Percentiles rank a stretch among this genome's conserved stretches.
Evolutionary conservation across 2,797 vertebrate species (phyloP).

Genomic region (Betta splendens): DNA sequence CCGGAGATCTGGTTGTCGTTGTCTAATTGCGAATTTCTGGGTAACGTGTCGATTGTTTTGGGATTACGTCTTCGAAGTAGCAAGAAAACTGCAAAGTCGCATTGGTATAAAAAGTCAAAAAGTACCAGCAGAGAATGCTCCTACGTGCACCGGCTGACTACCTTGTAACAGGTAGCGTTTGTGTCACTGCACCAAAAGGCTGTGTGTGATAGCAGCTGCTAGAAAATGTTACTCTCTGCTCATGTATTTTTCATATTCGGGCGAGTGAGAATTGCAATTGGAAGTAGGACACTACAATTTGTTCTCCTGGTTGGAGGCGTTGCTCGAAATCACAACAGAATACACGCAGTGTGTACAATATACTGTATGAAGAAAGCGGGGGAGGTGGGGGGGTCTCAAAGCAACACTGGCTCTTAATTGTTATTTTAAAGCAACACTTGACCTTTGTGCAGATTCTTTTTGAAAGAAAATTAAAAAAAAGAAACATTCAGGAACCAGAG

Average conservation of each 20-base stretch:
- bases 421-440: slow-evolving; percentile 73
- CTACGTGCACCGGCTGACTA: slow-evolving; percentile 43
- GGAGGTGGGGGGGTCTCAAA: slow-evolving; percentile 30
- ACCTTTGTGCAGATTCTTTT: slow-evolving; percentile 72
- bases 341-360: slow-evolving; percentile 46
- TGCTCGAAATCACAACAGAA: slow-evolving; percentile 53
- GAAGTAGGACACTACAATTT: slow-evolving; percentile 54
- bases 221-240: slow-evolving; percentile 49
- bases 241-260: slow-evolving; percentile 63
- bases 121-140: slow-evolving; percentile 24
- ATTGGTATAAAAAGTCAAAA: slow-evolving; percentile 64
- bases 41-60: slow-evolving; percentile 15
- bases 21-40: slow-evolving; percentile 29
- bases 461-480: slow-evolving; percentile 23
- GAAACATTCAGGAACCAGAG: slow-evolving; percentile 58
- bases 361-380: slow-evolving; percentile 38
- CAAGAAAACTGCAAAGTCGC: slow-evolving; percentile 51
- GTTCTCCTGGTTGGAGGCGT: slow-evolving; percentile 31
- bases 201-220: slow-evolving; percentile 60
- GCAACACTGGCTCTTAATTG: slow-evolving; percentile 23
- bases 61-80: slow-evolving; percentile 35
- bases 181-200: slow-evolving; percentile 59
- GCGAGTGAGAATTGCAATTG: slow-evolving; percentile 56
- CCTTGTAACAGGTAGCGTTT: slow-evolving; percentile 71
- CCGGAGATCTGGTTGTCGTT: slow-evolving; percentile 34